Evolutionary conservation across 2,888 invertebrate species (phyloP), one percentile per base, ranked within the genome.

Genomic region (Andricus quercusramuli): DNA sequence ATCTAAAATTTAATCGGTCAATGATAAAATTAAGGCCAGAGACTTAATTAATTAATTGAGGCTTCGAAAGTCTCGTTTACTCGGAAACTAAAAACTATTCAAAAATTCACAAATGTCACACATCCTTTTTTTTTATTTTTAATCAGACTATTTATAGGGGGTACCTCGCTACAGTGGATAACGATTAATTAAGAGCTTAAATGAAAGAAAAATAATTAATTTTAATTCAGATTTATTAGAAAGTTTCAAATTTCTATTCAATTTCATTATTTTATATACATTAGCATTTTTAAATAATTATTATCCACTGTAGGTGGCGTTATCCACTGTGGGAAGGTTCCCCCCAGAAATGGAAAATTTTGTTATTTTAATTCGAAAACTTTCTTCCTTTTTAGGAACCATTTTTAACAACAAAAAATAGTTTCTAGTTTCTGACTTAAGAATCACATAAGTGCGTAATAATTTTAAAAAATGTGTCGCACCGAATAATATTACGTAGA

Each of bases 41-140:
- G 20, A 70, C 47, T 68, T 47, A 68, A 20, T 68, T 70, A 29
- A 37, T 37, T 37, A 37, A 37, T 37, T 37, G 37, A 66, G 32
- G n/a, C 65, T 78, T 65, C 22, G 51, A 47, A 47, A 78, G 66
- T 66, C 66, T 66, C 20, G 15, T 66, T 66, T 32, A 59, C 25
- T 78, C 66, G n/a, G 78, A 78, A 78, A 66, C 70, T 70, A 51
- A 29, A 70, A 70, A 70, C 47, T 44, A 44, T 44, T 68, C 17
- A 15, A 56, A 56, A n/a, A 56, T n/a, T 51, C 3, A 51, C 51
- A 20, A 51, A 51, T 20, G 6, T 41, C 41, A 1, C 11, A 41
- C 41, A 51, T 20, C 8, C 51, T 1, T 51, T 20, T 51, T 20
- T 37, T 37, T 1, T 37, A 37, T 37, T 37, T 37, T 32, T 32